Evolutionary conservation across 2,888 invertebrate genomes (phyloP), one percentile per base, ranked within the genome.

Genomic region (Ochlodes sylvanus): DNA sequence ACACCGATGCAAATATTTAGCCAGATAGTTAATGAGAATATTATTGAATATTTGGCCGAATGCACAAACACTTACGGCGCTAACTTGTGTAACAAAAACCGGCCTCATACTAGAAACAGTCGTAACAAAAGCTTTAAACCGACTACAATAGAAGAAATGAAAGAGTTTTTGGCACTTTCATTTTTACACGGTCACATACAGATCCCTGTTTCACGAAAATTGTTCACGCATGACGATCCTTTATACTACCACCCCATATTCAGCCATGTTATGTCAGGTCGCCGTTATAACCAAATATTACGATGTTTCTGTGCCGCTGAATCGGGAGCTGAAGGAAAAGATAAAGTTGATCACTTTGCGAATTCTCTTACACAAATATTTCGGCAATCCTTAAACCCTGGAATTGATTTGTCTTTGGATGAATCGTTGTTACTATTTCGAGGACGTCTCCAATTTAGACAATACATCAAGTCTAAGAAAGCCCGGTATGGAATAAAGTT

Each of bases 401-500:
- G 41, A 19, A 71, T 71, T 69, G 67, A 79, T 56, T 56, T 77
- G 9, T 75, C 73, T 57, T 67, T 79, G 42, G 76, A 77, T 57
- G 75, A 78, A 56, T 76, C 77, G 7, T 58, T 77, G 19, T 42
- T 78, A 21, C 69, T 76, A 47, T 76, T 70, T 63, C 65, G 76
- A 61, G 77, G 75, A n/a, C 69, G 79, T 15, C 66, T 77, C 32
- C 60, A 67, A 21, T 79, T 79, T 72, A 69, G 77, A 7, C 73
- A 74, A 64, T 77, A 76, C 50, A 78, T 78, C 15, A 76, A 76
- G 60, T 71, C 68, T 10, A 78, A 79, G 64, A 78, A 78, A 58
- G 74, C 77, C 19, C 72, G 73, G 15, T 79, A 80, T 65, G 77
- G 77, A 21, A 77, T 80, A 57, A 79, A 79, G 63, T 79, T 77